Percentiles rank a stretch among this genome's conserved stretches.
These are phyloP conservation scores for Melitaea athalia DNA, from an alignment of 2,888 invertebrate genomes.

Conservation along the genomic window DNA sequence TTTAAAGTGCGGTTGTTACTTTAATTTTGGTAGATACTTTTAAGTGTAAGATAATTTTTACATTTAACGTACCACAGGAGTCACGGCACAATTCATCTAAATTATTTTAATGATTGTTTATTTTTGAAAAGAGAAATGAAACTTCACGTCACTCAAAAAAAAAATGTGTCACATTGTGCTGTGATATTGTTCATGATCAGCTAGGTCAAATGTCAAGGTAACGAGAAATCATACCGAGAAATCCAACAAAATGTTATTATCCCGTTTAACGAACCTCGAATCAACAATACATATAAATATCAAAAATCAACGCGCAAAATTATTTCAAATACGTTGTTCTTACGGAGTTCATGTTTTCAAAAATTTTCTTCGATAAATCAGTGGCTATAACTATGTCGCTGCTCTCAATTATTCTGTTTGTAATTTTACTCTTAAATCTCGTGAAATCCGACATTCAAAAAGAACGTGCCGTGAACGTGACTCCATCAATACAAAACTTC, in stretches of 20 bases:
- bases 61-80: not conserved
- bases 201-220: slow-evolving; percentile 78
- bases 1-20: too few species aligned
- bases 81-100: slow-evolving; percentile 11
- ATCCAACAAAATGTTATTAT: slow-evolving; percentile 48
- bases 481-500: slow-evolving; percentile 57
- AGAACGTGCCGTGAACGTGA: slow-evolving; percentile 42
- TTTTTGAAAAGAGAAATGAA: slow-evolving; percentile 13
- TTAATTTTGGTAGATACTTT: too few species aligned
- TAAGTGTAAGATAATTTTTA: too few species aligned
- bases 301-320: slow-evolving; percentile 14
- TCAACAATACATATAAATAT: slow-evolving; percentile 52
- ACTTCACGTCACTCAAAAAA: slow-evolving; percentile 14
- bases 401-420: slow-evolving; percentile 56
- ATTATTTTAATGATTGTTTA: slow-evolving; percentile 11
- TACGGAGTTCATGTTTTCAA: slow-evolving; percentile 63
- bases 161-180: slow-evolving; percentile 30
- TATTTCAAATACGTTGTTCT: slow-evolving; percentile 37
- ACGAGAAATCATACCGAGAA: slow-evolving; percentile 42
- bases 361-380: slow-evolving; percentile 45
- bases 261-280: slow-evolving; percentile 59
- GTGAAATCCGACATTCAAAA: slow-evolving; percentile 55
- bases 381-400: slow-evolving; percentile 64
- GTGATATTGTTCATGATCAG: slow-evolving; percentile 64
- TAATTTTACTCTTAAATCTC: slow-evolving; percentile 56